phyloP scores from a whole-genome alignment of 1,140 invertebrate genomes.

The Lordiphosa mommai region DNA sequence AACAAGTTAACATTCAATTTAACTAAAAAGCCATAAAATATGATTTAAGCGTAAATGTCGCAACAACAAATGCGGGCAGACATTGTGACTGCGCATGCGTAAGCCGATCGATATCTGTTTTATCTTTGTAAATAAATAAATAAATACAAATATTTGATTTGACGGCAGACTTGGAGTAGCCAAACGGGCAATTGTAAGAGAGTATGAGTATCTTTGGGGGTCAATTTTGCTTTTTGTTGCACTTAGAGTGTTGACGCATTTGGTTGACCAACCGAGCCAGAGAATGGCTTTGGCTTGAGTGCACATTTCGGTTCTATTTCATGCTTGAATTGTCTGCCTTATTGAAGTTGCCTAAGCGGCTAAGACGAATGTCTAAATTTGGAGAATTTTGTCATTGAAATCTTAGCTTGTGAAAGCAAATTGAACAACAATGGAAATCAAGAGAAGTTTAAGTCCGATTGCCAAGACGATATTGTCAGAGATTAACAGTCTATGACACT shows the following conservation, averaged over 20 bases:
- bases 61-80: conserved; percentile 20
- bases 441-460: no score
- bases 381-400: no score
- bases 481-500: no score
- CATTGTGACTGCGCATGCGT: conserved; percentile 57
- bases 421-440: no score
- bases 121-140: conserved; percentile 31
- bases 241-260: no score
- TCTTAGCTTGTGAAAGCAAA: no score
- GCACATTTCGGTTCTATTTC: conserved; percentile 8
- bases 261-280: no score
- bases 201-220: no score
- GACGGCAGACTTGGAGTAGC: conserved; percentile 40
- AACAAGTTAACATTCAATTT: conserved; percentile 78
- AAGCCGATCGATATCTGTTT: conserved; percentile 39
- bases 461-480: no score
- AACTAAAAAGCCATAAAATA: conserved; percentile 75
- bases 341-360: neutral
- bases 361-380: no score
- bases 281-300: neutral
- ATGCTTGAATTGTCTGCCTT: conserved; percentile 5
- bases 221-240: no score
- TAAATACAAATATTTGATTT: conserved; percentile 11
- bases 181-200: neutral
- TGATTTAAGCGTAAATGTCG: conserved; percentile 76